Base-by-base conservation (phyloP, 23 tunicate genomes). In the Botrylloides violaceus region DNA sequence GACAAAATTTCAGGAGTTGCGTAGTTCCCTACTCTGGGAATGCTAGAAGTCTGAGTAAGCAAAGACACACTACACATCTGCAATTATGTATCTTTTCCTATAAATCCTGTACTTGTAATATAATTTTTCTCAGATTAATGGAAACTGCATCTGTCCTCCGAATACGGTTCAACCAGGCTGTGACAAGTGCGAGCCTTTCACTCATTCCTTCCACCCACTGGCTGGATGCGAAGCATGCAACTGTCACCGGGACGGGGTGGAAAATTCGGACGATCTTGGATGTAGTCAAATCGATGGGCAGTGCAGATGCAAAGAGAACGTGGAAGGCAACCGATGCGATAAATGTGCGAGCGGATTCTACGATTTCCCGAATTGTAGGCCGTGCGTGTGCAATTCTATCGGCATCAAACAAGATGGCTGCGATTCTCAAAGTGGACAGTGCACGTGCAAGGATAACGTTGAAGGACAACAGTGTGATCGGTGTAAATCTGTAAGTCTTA, bases 71-170 rank as follows among this genome's bases (percentile, higher is more conserved):
- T n/a, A n/a, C n/a, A n/a, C n/a, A n/a, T n/a, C n/a, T n/a, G n/a
- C n/a, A n/a, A n/a, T n/a, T n/a, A n/a, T n/a, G n/a, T n/a, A n/a
- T n/a, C n/a, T n/a, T n/a, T n/a, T n/a, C n/a, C n/a, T n/a, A n/a
- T n/a, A n/a, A n/a, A n/a, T n/a, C n/a, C n/a, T n/a, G n/a, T n/a
- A n/a, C n/a, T n/a, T n/a, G n/a, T n/a, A n/a, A n/a, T n/a, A n/a
- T n/a, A n/a, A n/a, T 48, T 78, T 72, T 22, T 6, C 59, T 7
- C 34, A 87, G 87, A 64, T 65, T 12, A 91, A 70, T 47, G 99
- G 99, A 27, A 75, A 77, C 34, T 94, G 99, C 65, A 89, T 94
- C 38, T 94, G 99, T 59, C 99, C 99, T 35, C 78, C 82, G 20
- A 94, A 94, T 77, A 94, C 99, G 2, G 71, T 77, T 2, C 19